phyloP scores from a whole-genome alignment of 2,113 vertebrate genomes.

The Taurulus bubalis region DNA sequence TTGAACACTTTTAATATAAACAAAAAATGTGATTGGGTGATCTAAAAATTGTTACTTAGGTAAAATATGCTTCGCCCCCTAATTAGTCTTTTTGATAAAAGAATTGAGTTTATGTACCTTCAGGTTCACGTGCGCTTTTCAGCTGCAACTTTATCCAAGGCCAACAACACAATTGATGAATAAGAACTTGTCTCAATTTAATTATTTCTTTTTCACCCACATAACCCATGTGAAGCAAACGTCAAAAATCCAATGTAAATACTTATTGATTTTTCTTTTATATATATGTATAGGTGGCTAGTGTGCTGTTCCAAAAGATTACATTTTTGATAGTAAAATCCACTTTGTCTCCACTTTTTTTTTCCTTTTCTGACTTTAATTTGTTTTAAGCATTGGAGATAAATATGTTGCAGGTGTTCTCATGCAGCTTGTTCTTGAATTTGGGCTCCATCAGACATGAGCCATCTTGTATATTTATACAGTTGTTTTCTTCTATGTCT shows the following conservation, averaged over 20 bases:
- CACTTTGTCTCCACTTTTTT: slow-evolving; percentile 57
- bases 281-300: slow-evolving; percentile 84
- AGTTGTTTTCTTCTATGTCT: slow-evolving; percentile 69
- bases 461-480: slow-evolving; percentile 75
- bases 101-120: slow-evolving; percentile 59
- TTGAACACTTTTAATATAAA: slow-evolving; percentile 74
- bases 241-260: slow-evolving; percentile 82
- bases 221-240: slow-evolving; percentile 65
- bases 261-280: slow-evolving; percentile 78
- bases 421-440: slow-evolving; percentile 58
- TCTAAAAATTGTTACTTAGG: slow-evolving; percentile 64
- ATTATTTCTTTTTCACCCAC: slow-evolving; percentile 58
- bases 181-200: slow-evolving; percentile 57
- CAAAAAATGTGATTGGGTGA: slow-evolving; percentile 61
- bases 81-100: slow-evolving; percentile 58
- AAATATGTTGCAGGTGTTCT: slow-evolving; percentile 61
- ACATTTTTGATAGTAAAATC: slow-evolving; percentile 79
- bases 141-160: slow-evolving; percentile 67
- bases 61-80: slow-evolving; percentile 35
- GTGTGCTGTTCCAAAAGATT: slow-evolving; percentile 81
- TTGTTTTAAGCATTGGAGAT: slow-evolving; percentile 68
- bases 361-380: slow-evolving; percentile 41
- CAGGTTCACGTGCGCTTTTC: slow-evolving; percentile 65
- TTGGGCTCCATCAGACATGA: slow-evolving; percentile 57
- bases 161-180: slow-evolving; percentile 61